Evolutionary conservation across 1,140 invertebrate genomes (phyloP).

Genomic region (Phocides pigmalion): DNA sequence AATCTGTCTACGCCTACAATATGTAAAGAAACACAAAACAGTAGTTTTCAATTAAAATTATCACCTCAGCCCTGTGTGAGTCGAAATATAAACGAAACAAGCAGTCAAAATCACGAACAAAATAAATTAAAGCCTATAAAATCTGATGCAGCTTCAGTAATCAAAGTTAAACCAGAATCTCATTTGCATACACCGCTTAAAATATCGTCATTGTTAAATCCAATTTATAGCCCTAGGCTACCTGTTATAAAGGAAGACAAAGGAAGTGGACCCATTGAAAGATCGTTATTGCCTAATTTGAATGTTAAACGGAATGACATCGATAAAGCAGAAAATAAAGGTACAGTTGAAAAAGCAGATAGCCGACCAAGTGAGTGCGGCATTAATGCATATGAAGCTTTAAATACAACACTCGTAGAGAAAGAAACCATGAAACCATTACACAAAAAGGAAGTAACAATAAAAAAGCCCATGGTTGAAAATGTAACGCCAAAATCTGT

Average conservation of each 20-base stretch:
- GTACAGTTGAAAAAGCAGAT: slow-evolving; percentile 14
- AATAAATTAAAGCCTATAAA: neutral
- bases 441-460: neutral
- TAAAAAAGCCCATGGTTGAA: neutral
- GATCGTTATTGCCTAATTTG: neutral
- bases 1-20: neutral
- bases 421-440: neutral
- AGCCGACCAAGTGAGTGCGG: no score
- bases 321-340: neutral
- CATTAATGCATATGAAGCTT: no score
- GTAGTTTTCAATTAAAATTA: neutral
- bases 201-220: slow-evolving; percentile 72
- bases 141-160: neutral
- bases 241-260: slow-evolving; percentile 13
- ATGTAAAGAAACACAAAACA: neutral
- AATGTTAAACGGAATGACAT: slow-evolving; percentile 8
- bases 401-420: neutral
- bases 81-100: neutral
- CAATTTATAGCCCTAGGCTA: slow-evolving; percentile 53
- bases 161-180: slow-evolving; percentile 6
- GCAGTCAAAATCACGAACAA: neutral
- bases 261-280: slow-evolving; percentile 6
- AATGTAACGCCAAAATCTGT: slow-evolving; percentile 14
- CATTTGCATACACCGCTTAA: slow-evolving; percentile 60
- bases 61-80: neutral